These are phyloP conservation scores for Brachionus calyciflorus DNA, from an alignment of 1,140 invertebrate species.

Conservation along the genomic window DNA sequence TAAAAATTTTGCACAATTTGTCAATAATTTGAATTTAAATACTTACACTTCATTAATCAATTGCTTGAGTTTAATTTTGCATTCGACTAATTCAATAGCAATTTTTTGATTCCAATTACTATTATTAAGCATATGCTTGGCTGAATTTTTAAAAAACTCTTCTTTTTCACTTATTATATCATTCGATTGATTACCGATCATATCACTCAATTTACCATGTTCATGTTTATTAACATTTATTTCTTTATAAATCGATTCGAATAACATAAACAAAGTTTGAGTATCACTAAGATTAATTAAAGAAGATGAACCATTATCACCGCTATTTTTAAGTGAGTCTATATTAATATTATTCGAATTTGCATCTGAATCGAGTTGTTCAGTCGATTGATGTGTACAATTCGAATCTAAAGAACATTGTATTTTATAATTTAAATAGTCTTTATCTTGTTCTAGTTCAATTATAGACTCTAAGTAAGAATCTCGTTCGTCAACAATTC, in stretches of 20 bases:
- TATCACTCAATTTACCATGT: neutral
- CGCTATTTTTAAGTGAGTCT: neutral
- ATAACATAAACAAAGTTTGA: conserved; percentile 8
- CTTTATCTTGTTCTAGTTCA: conserved; percentile 46
- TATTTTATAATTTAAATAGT: conserved; percentile 28
- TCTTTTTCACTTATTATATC: neutral
- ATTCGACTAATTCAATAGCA: conserved; percentile 43
- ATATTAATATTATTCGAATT: neutral
- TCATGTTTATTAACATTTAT: neutral
- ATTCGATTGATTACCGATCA: neutral
- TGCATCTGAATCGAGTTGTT: conserved; percentile 14
- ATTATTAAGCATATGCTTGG: neutral
- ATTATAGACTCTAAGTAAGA: conserved; percentile 33
- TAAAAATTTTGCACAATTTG: too few species aligned
- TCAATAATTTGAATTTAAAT: neutral
- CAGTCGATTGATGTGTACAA: neutral
- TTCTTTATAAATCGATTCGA: conserved; percentile 33
- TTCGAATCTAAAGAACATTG: conserved; percentile 11
- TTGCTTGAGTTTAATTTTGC: conserved; percentile 44
- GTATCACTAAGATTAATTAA: conserved; percentile 23
- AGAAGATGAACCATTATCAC: neutral
- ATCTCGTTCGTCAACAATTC: conserved; percentile 41
- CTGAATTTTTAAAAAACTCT: neutral
- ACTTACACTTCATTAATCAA: conserved; percentile 45
- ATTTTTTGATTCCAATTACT: conserved; percentile 46